Percentiles rank a stretch among this genome's conserved stretches.
Conservation (phyloP, 2,888 invertebrate genomes). For the Machimus rusticus region DNA sequence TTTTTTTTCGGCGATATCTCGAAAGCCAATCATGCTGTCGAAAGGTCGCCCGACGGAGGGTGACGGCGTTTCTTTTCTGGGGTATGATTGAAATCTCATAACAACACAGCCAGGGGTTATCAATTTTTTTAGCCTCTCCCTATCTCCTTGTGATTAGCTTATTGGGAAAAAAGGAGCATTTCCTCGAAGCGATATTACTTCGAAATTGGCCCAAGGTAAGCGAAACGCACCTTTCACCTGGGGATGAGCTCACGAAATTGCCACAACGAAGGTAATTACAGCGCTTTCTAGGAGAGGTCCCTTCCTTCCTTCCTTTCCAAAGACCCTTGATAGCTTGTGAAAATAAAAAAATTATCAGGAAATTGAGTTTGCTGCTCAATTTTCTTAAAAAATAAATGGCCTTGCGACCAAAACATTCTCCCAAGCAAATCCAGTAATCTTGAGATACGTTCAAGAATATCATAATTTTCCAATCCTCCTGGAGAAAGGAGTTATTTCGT, state of each 20-base stretch:
- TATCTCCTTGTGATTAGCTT: constrained; percentile 2
- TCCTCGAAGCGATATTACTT: not conserved
- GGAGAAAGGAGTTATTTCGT: not conserved
- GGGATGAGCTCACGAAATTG: not conserved
- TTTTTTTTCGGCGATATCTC: not conserved
- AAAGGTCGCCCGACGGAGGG: not conserved
- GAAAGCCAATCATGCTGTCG: not conserved
- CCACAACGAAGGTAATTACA: not conserved
- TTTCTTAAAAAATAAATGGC: not conserved
- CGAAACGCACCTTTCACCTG: not conserved
- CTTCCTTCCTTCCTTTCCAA: not conserved
- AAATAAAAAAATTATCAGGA: not conserved
- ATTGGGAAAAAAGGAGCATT: not conserved
- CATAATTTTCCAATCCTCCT: not conserved
- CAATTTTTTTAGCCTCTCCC: not conserved
- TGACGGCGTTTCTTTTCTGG: not conserved
- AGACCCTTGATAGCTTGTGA: not conserved
- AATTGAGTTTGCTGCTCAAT: not conserved
- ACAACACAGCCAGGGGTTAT: not conserved
- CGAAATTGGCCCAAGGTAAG: not conserved
- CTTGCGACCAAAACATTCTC: not conserved
- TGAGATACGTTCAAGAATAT: not conserved
- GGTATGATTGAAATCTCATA: not conserved
- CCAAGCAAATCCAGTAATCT: not conserved
- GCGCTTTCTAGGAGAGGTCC: not conserved